Conservation (phyloP, 2,113 vertebrate species). For the Dicerorhinus sumatrensis region DNA sequence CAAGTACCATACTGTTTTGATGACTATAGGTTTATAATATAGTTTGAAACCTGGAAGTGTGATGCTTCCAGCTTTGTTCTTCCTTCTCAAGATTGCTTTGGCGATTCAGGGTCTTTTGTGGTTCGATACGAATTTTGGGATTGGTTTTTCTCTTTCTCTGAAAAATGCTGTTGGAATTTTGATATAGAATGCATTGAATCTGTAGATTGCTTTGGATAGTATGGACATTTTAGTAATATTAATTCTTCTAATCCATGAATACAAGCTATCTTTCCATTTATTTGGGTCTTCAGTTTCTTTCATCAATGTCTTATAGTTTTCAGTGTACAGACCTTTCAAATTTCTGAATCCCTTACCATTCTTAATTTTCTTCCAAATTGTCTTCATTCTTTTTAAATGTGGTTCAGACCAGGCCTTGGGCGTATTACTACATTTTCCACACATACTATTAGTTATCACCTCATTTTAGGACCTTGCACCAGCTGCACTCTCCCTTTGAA, state of each 20-base stretch:
- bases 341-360: neutral
- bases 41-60: neutral
- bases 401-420: neutral
- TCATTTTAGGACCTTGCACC: neutral
- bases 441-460: neutral
- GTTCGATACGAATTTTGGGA: neutral
- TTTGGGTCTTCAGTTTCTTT: neutral
- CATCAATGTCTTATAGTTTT: neutral
- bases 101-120: neutral
- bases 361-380: neutral
- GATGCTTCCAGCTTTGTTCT: neutral
- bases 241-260: neutral
- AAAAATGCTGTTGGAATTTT: neutral
- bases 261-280: neutral
- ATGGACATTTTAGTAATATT: neutral
- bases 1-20: neutral
- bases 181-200: neutral
- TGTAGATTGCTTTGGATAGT: neutral
- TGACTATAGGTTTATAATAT: neutral
- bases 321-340: neutral
- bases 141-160: neutral
- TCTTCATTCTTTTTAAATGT: neutral
- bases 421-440: neutral
- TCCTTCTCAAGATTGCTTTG: neutral
- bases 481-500: neutral